A percentile compares a stretch with the other conserved stretches of the same genome.
Conservation (phyloP, 2,888 invertebrate genomes). For the Tridacna crocea region DNA sequence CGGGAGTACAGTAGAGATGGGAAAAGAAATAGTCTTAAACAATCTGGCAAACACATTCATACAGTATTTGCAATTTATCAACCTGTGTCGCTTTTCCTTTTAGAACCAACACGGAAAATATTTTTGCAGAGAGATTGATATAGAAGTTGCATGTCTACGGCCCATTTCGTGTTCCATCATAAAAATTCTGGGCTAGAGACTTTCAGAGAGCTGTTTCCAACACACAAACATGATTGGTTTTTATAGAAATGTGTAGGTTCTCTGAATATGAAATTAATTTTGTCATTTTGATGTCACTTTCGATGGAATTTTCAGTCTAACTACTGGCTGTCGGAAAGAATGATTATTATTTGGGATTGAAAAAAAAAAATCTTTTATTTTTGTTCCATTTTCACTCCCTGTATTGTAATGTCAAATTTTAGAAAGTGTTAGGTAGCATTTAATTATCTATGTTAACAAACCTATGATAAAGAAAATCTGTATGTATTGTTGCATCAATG, state of each 20-base stretch:
- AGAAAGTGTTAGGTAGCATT: no score
- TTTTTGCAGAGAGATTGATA: constrained; percentile 46
- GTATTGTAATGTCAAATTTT: no score
- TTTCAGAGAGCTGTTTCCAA: constrained; percentile 19
- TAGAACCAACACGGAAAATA: constrained; percentile 26
- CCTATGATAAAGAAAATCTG: no score
- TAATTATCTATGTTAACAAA: no score
- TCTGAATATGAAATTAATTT: constrained; percentile 26
- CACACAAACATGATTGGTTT: constrained; percentile 26
- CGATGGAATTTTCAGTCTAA: constrained; percentile 17
- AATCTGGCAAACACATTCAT: neutral
- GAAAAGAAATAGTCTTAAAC: no score
- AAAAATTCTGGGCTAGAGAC: constrained; percentile 27
- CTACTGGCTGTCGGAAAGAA: neutral
- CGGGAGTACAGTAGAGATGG: no score
- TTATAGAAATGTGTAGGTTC: constrained; percentile 26
- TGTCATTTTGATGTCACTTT: constrained; percentile 28
- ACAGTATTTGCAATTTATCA: constrained; percentile 29
- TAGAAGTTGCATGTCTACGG: constrained; percentile 48
- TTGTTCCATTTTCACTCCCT: no score
- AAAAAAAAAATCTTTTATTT: neutral
- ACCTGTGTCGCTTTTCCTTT: constrained; percentile 31
- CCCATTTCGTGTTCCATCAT: constrained; percentile 42
- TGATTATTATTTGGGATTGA: neutral
- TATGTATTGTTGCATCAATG: no score